Evolutionary conservation across 2,888 invertebrate genomes (phyloP).

Genomic region (Magallana nippona): DNA sequence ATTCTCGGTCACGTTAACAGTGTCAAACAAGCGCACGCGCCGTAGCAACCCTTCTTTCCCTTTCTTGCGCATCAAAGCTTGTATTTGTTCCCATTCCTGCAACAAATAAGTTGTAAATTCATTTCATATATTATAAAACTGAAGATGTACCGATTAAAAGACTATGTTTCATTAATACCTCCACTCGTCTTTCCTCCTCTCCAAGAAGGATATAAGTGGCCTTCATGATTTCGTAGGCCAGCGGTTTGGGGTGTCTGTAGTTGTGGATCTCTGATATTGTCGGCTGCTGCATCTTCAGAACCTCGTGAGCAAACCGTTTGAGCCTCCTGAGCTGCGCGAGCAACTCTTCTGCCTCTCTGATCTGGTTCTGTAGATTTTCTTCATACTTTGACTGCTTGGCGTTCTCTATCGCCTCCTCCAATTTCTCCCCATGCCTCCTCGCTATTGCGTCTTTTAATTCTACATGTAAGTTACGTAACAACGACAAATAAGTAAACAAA

Average conservation of each 20-base stretch:
- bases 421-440: conserved; percentile 56
- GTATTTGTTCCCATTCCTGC: conserved; percentile 59
- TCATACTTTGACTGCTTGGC: conserved; percentile 54
- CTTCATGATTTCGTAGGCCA: conserved; percentile 60
- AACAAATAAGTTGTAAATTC: not conserved
- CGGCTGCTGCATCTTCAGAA: conserved; percentile 63
- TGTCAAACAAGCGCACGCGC: conserved; percentile 55
- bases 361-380: conserved; percentile 52
- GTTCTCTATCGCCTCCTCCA: conserved; percentile 56
- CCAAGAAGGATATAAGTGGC: conserved; percentile 61
- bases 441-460: conserved; percentile 59
- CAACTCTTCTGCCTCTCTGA: conserved; percentile 61
- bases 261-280: conserved; percentile 64
- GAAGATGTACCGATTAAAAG: not conserved
- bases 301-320: conserved; percentile 58
- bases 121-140: not conserved
- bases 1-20: conserved; percentile 44
- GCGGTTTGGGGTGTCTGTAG: conserved; percentile 55
- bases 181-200: conserved; percentile 49
- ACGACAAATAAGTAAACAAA: too few species aligned
- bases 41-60: conserved; percentile 55
- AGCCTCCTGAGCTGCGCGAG: conserved; percentile 59
- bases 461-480: conserved; percentile 12
- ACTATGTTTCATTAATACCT: conserved; percentile 44
- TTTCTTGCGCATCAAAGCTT: conserved; percentile 53